Evolutionary conservation across 2,888 invertebrate genomes (phyloP).

Genomic region (Limenitis camilla): DNA sequence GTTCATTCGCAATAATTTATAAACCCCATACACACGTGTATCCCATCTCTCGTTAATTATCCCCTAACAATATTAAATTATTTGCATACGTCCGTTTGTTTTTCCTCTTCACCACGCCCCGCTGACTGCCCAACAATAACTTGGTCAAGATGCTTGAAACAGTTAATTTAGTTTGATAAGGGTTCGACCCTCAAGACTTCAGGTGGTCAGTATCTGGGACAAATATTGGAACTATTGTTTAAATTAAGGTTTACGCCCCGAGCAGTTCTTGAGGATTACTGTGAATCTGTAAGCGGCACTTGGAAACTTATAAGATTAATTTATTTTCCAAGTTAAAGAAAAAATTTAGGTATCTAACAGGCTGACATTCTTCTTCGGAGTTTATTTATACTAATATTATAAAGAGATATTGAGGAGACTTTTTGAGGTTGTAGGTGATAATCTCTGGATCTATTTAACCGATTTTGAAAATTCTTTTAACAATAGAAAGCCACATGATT

Average conservation of each 20-base stretch:
- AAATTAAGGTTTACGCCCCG: conserved; percentile 10
- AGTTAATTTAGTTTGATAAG: conserved; percentile 73
- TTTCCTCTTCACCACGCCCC: conserved; percentile 46
- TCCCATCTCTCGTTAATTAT: too few species aligned
- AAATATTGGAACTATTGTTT: conserved; percentile 48
- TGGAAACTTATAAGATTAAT: background rate
- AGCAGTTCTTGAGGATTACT: conserved; percentile 10
- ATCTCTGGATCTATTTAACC: too few species aligned
- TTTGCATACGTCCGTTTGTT: conserved; percentile 60
- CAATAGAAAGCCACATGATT: too few species aligned
- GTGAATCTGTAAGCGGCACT: background rate
- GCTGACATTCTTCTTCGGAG: too few species aligned
- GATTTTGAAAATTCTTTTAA: too few species aligned
- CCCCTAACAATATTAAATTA: conserved; percentile 21
- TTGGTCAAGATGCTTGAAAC: conserved; percentile 70
- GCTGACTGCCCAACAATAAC: conserved; percentile 53
- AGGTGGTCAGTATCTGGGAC: conserved; percentile 52
- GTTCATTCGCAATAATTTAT: background rate
- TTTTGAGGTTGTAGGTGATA: too few species aligned
- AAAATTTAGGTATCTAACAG: too few species aligned
- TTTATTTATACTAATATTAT: too few species aligned
- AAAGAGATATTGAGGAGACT: too few species aligned
- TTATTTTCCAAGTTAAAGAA: background rate
- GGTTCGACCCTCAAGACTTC: conserved; percentile 57
- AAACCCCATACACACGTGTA: background rate